Base-by-base conservation (phyloP, 2,797 vertebrate species). In the Lepidocolaptes lacrymiger region DNA sequence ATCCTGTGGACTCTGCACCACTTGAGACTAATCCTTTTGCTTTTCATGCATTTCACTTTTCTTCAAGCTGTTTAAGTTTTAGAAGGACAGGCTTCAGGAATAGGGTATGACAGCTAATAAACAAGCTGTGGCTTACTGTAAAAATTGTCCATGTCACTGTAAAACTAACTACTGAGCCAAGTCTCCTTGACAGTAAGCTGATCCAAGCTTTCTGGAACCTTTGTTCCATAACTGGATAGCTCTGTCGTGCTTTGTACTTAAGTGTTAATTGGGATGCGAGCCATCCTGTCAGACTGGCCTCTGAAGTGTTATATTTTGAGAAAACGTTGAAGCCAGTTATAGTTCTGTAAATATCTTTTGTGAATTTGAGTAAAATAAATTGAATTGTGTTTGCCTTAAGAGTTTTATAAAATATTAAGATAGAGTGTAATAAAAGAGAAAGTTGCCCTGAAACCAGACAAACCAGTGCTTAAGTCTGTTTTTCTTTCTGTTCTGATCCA, bases 281-380 rank as follows among this genome's bases (percentile, higher is more conserved):
- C 55, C 32, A 26, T 89, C 83, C 43, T 67, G 39, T 75, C 23
- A 12, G 34, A 14, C 0, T 23, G 52, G 49, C 67, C 68, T 46
- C 63, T 71, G 46, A 77, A 18, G 1, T 34, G 43, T 30, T 85
- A 19, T n/a, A 34, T 74, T 88, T 78, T 82, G 62, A 54, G 20
- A 41, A 78, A 64, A 44, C 20, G n/a, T 64, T 92, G 49, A 82
- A 93, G 49, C 32, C 49, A 67, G 36, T 61, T 93, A 66, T 20
- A 10, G 22, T 78, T 92, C 75, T 94, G 64, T 93, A 91, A 95
- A 64, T 87, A 91, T 6, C 68, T 91, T 88, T 34, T 85, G 63
- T 71, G 62, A 93, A 69, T 73, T 80, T 80, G 37, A 88, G 54
- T 85, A 87, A 91, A 93, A 80, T 58, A 91, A 69, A 71, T 41